Base-by-base conservation (phyloP, 2,888 invertebrate species). In the Amblyjoppa fuscipennis region DNA sequence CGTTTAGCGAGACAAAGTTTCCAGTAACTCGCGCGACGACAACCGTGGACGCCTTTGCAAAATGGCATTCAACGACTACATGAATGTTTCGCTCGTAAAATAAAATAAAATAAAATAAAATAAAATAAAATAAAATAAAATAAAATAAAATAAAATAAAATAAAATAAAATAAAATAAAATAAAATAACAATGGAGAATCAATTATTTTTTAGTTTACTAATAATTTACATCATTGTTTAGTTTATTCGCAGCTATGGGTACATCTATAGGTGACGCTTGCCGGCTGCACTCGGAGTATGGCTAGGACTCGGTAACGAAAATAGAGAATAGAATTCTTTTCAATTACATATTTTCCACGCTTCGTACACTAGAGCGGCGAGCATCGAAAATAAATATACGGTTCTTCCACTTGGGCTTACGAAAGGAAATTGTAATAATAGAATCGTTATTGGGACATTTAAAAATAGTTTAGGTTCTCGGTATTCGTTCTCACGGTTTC, bases 1-100 rank as follows among this genome's bases (percentile, higher is more conserved):
- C 6, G 59, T 59, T 74, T 59, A 61, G 59, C 59, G 16, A 61
- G 45, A 59, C 25, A 61, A 6, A 34, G 61, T 13, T 31, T 61
- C 16, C 61, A 61, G 61, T 16, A 31, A 61, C 31, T 61, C 31
- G 59, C 20, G 28, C 59, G 11, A 28, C 61, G 59, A 31, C 59
- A 61, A 41, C 16, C 13, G 4, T 61, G 31, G 16, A 61, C 61
- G 61, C 34, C 59, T 11, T 11, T 59, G n/a, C 61, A 6, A 31
- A 16, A 28, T 61, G 13, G 16, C 31, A 34, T 61, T 34, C 61
- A 34, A 9, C 31, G 61, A 34, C 28, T 34, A 61, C 61, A 16
- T 31, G 61, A 61, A 61, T 16, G 61, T 61, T 31, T 61, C 16
- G 16, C 4, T 34, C n/a, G 16, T 5, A 2, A 3, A 16, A 2